phyloP scores from a whole-genome alignment of 2,888 invertebrate genomes.

The Tetheella fluctuosa region DNA sequence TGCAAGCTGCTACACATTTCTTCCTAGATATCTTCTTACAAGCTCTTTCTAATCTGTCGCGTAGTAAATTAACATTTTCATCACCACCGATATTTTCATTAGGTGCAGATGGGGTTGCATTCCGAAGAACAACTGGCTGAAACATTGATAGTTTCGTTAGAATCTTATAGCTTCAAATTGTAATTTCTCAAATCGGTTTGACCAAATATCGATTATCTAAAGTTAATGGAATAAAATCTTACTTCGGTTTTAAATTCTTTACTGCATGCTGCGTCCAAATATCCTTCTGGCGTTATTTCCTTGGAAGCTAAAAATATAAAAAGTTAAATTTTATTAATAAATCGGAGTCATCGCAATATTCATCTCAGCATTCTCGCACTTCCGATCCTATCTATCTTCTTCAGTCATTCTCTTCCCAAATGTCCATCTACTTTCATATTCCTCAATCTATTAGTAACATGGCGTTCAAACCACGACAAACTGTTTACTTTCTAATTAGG shows the following conservation, averaged over 20 bases:
- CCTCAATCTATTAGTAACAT: too few relatives aligned
- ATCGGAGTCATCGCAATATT: not conserved
- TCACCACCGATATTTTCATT: not conserved
- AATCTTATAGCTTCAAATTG: too few relatives aligned
- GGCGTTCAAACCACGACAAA: too few relatives aligned
- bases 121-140: constrained; percentile 16
- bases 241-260: not conserved
- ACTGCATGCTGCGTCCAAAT: constrained; percentile 37
- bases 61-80: constrained; percentile 38
- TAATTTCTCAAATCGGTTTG: too few relatives aligned
- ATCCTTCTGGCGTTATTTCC: constrained; percentile 31
- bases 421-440: too few relatives aligned
- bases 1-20: constrained; percentile 51
- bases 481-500: too few relatives aligned
- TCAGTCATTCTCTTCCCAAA: too few relatives aligned
- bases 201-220: too few relatives aligned
- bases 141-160: constrained; percentile 7
- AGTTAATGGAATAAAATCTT: too few relatives aligned
- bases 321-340: not conserved
- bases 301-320: constrained; percentile 19
- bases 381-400: too few relatives aligned
- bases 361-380: too few relatives aligned
- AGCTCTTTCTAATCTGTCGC: constrained; percentile 49
- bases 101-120: constrained; percentile 12
- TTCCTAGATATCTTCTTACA: constrained; percentile 43